A percentile compares a stretch with the other conserved stretches of the same genome.
Evolutionary conservation across 2,113 vertebrate genomes (phyloP).

Genomic region (Corynorhinus townsendii): DNA sequence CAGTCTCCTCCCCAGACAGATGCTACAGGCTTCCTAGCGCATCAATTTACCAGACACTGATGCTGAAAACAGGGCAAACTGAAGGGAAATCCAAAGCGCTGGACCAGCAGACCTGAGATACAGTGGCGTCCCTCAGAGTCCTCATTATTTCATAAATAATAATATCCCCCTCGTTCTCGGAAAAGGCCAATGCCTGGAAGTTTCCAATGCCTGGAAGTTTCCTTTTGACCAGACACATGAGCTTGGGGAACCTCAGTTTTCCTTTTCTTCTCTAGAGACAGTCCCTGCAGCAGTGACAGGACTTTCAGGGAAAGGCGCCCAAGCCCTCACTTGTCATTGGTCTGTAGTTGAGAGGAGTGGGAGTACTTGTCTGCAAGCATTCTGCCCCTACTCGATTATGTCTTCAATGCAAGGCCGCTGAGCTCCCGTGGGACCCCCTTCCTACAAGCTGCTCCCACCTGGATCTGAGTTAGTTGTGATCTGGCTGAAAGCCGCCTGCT

Average conservation of each 20-base stretch:
- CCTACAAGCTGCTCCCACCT: background rate
- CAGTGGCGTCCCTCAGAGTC: background rate
- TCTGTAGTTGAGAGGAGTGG: background rate
- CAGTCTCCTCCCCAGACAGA: background rate
- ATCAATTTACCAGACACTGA: background rate
- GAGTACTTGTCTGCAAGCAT: background rate
- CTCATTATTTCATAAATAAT: background rate
- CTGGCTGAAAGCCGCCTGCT: too few relatives aligned
- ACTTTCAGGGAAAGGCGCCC: background rate
- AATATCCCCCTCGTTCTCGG: background rate
- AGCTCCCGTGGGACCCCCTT: background rate
- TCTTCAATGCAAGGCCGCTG: background rate
- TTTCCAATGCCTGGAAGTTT: background rate
- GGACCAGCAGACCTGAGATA: background rate
- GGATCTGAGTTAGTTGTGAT: background rate
- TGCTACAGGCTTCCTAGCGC: background rate
- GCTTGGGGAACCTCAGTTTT: background rate
- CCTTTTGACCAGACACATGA: slow-evolving; percentile 30
- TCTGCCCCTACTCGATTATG: background rate
- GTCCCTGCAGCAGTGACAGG: background rate
- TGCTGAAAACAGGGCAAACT: background rate
- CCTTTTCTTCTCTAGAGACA: background rate
- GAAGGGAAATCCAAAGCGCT: background rate
- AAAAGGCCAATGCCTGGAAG: background rate
- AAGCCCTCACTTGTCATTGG: background rate